These are phyloP conservation scores for Volucella inanis DNA, from an alignment of 2,888 invertebrate genomes.

Conservation along the genomic window DNA sequence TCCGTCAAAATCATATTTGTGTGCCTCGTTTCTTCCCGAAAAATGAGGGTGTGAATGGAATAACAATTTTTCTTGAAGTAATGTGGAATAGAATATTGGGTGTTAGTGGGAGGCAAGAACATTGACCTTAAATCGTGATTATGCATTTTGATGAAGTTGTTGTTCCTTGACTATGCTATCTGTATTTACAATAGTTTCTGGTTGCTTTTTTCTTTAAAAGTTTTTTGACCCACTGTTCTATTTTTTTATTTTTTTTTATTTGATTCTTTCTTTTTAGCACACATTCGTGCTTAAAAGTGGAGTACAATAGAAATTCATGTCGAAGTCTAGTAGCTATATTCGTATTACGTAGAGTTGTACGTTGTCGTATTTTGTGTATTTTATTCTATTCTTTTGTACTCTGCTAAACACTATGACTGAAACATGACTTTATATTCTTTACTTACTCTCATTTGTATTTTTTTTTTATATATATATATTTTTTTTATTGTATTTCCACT, in stretches of 20 bases:
- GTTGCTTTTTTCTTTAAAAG: too few species aligned
- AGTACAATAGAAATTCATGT: conserved; percentile 38
- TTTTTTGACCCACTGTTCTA: neutral
- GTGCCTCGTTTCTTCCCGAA: conserved; percentile 10
- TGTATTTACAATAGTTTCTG: neutral
- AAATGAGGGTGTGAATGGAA: conserved; percentile 25
- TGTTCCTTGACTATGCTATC: neutral
- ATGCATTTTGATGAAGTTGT: conserved; percentile 22
- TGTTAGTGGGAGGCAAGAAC: neutral
- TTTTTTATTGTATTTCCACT: conserved; percentile 7
- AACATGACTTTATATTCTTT: too few species aligned
- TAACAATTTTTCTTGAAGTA: conserved; percentile 28
- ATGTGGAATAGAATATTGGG: conserved; percentile 1
- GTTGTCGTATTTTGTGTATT: too few species aligned
- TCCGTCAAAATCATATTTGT: conserved; percentile 30
- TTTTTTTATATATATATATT: conserved; percentile 11
- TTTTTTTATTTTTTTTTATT: neutral
- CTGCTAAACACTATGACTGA: too few species aligned
- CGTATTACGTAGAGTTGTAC: neutral
- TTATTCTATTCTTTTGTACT: too few species aligned
- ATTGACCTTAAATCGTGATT: conserved; percentile 20
- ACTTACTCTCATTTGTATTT: neutral
- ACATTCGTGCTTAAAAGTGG: conserved; percentile 9
- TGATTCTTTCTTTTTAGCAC: neutral
- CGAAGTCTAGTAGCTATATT: conserved; percentile 41